phyloP scores from a whole-genome alignment of 2,888 invertebrate species.

The Meandrusa payeni region DNA sequence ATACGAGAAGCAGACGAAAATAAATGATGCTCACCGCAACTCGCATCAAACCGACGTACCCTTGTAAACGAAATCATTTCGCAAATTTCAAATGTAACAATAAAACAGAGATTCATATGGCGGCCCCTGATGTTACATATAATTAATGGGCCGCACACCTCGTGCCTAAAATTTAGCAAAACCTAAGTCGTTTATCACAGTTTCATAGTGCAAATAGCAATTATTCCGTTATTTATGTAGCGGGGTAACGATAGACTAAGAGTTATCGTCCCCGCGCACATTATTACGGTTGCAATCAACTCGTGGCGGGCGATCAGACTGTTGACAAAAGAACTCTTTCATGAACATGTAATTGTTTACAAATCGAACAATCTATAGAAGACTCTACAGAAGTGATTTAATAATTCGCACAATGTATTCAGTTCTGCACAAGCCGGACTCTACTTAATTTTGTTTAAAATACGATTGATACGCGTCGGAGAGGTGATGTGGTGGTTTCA shows the following conservation, averaged over 20 bases:
- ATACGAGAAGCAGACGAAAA: no score
- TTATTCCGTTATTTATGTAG: slow-evolving; percentile 71
- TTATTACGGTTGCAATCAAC: slow-evolving; percentile 28
- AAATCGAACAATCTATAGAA: no score
- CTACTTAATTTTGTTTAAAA: no score
- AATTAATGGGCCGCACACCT: slow-evolving; percentile 26
- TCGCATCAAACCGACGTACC: not conserved
- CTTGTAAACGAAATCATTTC: slow-evolving; percentile 18
- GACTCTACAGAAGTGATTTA: no score
- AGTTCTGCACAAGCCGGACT: no score
- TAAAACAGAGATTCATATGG: slow-evolving; percentile 21
- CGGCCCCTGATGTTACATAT: slow-evolving; percentile 25
- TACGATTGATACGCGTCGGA: no score
- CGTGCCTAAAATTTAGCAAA: slow-evolving; percentile 51
- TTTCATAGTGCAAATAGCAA: slow-evolving; percentile 56
- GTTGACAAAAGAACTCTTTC: not conserved
- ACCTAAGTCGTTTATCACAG: slow-evolving; percentile 63
- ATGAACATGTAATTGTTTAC: no score
- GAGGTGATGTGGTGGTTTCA: no score
- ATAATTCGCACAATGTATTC: no score
- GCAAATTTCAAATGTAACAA: slow-evolving; percentile 20
- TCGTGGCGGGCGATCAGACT: slow-evolving; percentile 4
- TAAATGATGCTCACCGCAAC: slow-evolving; percentile 10
- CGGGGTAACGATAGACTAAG: slow-evolving; percentile 46
- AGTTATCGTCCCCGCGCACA: slow-evolving; percentile 46